These are phyloP conservation scores for Sphaerodactylus townsendi DNA, from an alignment of 2,113 vertebrate species.

Conservation along the genomic window DNA sequence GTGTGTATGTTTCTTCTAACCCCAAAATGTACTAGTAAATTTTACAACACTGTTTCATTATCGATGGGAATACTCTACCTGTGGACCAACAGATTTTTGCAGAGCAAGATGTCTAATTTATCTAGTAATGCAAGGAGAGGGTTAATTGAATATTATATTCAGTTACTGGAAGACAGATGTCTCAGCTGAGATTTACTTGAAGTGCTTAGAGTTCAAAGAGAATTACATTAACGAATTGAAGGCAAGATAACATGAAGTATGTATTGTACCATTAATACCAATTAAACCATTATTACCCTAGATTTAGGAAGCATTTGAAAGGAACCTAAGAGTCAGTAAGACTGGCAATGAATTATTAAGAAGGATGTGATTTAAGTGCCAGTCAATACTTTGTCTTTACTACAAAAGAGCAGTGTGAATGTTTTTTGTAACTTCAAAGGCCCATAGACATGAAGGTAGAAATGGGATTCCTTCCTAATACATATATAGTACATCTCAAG, in stretches of 20 bases:
- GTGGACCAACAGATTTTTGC: neutral
- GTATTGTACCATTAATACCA: slow-evolving; percentile 20
- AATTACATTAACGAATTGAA: slow-evolving; percentile 20
- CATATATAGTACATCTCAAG: neutral
- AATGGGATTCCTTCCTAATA: neutral
- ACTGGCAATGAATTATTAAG: slow-evolving; percentile 26
- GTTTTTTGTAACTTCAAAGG: slow-evolving; percentile 8
- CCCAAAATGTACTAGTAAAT: neutral
- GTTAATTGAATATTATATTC: slow-evolving; percentile 38
- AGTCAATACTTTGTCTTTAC: slow-evolving; percentile 1
- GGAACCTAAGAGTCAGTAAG: slow-evolving; percentile 17
- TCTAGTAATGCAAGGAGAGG: slow-evolving; percentile 1
- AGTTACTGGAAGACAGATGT: neutral
- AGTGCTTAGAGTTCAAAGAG: slow-evolving; percentile 11
- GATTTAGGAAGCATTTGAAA: slow-evolving; percentile 7
- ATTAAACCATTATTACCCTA: slow-evolving; percentile 12
- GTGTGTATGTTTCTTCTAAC: neutral
- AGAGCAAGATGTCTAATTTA: neutral
- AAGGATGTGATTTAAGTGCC: neutral
- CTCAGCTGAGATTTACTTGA: slow-evolving; percentile 30
- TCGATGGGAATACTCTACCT: neutral
- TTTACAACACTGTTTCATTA: neutral
- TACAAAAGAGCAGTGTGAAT: neutral
- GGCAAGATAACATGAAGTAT: neutral
- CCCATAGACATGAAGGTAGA: neutral